Conservation (phyloP, 2,113 vertebrate genomes). For the Diphyllodes magnificus region DNA sequence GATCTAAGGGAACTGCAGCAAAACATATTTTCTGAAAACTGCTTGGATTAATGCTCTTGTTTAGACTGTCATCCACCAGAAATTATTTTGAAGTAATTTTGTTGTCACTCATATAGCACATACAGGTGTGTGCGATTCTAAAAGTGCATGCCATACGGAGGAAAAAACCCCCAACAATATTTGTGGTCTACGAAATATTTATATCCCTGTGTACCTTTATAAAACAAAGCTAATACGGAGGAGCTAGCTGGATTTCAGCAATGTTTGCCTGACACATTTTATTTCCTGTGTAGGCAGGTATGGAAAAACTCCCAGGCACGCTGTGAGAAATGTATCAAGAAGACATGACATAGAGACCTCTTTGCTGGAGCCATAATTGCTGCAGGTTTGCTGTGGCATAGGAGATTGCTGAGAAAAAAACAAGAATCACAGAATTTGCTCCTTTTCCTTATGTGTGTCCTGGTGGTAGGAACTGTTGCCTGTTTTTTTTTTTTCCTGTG, state of each 20-base stretch:
- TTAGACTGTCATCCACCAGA: neutral
- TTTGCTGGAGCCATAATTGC: neutral
- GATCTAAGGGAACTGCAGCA: neutral
- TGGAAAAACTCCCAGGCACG: neutral
- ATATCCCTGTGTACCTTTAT: neutral
- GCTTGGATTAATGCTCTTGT: neutral
- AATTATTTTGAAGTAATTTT: neutral
- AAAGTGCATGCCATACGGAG: neutral
- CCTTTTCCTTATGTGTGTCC: neutral
- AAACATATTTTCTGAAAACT: neutral
- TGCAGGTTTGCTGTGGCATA: neutral
- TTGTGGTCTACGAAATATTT: neutral
- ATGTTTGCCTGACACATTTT: neutral
- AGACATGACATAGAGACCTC: neutral
- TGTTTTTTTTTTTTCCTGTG: neutral
- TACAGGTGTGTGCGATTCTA: neutral
- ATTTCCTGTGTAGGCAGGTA: neutral
- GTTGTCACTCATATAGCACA: accelerated
- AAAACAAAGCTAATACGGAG: neutral
- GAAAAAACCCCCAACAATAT: neutral
- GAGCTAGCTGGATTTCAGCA: neutral
- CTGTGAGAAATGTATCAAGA: neutral
- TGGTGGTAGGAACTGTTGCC: neutral
- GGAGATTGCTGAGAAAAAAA: neutral
- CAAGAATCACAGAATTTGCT: neutral